Evolutionary conservation across 1,140 invertebrate species (phyloP).

Genomic region (Magallana ariakensis): DNA sequence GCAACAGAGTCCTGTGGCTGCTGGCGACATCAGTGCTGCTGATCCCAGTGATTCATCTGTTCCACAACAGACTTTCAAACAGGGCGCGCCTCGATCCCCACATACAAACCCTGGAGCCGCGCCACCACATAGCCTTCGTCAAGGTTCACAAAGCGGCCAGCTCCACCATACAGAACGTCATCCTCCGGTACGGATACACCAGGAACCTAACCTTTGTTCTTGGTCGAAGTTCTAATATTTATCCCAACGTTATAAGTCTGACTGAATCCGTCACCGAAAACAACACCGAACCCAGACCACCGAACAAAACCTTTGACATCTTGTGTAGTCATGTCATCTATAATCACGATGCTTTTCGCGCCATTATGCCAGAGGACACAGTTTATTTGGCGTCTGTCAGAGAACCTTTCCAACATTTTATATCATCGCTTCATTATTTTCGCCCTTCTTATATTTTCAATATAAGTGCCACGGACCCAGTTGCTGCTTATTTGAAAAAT

Average conservation of each 20-base stretch:
- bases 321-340: constrained; percentile 69
- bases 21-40: no score
- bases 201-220: constrained; percentile 66
- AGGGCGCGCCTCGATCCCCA: not conserved
- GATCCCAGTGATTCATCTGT: no score
- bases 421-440: constrained; percentile 65
- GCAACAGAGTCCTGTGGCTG: no score
- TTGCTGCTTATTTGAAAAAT: constrained; percentile 60
- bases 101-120: not conserved
- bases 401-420: constrained; percentile 69
- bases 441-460: constrained; percentile 55
- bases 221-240: constrained; percentile 48
- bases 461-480: constrained; percentile 58
- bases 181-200: constrained; percentile 65
- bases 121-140: constrained; percentile 65
- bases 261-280: constrained; percentile 35
- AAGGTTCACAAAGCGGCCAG: constrained; percentile 74
- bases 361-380: constrained; percentile 62
- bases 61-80: not conserved
- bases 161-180: constrained; percentile 68
- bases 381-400: constrained; percentile 69
- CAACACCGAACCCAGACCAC: constrained; percentile 40
- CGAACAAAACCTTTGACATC: constrained; percentile 63
- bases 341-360: constrained; percentile 57
- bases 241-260: constrained; percentile 57